Conservation (phyloP, 1,140 invertebrate species). For the Trichonephila clavata region DNA sequence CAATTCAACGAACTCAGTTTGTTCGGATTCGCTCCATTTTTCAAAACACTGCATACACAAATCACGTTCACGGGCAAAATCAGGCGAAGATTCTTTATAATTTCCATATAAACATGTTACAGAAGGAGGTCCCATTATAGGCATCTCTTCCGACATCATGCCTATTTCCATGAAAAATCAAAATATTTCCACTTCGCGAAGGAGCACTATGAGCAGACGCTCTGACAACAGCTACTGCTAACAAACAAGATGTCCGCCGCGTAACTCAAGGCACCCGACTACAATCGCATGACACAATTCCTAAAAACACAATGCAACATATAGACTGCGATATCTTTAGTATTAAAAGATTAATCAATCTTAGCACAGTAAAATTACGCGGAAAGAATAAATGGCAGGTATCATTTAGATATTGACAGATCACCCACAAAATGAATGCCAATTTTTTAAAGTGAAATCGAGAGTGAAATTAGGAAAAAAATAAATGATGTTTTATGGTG, state of each 20-base stretch:
- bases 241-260: constrained; percentile 74
- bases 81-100: constrained; percentile 69
- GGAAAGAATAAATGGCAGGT: constrained; percentile 6
- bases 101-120: constrained; percentile 65
- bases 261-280: constrained; percentile 22
- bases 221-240: constrained; percentile 36
- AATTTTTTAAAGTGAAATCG: constrained; percentile 72
- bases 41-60: constrained; percentile 93
- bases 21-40: constrained; percentile 86
- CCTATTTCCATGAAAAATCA: constrained; percentile 59
- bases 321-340: neutral
- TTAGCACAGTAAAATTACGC: neutral
- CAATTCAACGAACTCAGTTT: constrained; percentile 98
- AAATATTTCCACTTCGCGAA: neutral
- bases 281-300: constrained; percentile 54
- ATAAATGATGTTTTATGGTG: neutral
- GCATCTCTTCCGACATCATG: constrained; percentile 73
- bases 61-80: constrained; percentile 85
- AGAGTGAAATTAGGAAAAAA: constrained; percentile 61
- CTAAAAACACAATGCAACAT: constrained; percentile 22
- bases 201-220: constrained; percentile 23
- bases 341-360: neutral
- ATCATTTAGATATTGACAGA: constrained; percentile 15
- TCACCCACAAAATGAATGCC: constrained; percentile 59
- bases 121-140: constrained; percentile 55